Conservation (phyloP, 2,888 invertebrate genomes). For the Drosophila atripex region DNA sequence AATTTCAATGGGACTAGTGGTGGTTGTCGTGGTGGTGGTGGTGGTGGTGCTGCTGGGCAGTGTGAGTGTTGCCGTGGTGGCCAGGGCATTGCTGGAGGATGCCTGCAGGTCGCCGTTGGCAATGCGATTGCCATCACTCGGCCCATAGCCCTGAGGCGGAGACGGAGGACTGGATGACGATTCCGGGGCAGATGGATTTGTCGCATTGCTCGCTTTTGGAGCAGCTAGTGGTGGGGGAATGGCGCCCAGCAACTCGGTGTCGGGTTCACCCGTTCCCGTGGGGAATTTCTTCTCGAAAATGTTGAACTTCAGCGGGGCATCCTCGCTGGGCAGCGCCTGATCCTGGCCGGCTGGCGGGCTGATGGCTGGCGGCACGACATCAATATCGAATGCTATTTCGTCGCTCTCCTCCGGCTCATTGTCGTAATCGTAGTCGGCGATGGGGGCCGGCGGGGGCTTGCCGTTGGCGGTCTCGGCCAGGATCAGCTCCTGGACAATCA, state of each 20-base stretch:
- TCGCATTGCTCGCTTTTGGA: slow-evolving; percentile 9
- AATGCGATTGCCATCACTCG: slow-evolving; percentile 38
- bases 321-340: slow-evolving; percentile 70
- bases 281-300: slow-evolving; percentile 81
- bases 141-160: slow-evolving; percentile 6
- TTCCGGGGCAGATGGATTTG: slow-evolving; percentile 8
- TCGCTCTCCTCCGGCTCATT: slow-evolving; percentile 75
- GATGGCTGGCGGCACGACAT: slow-evolving; percentile 3
- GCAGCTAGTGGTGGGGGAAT: neutral
- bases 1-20: slow-evolving; percentile 31
- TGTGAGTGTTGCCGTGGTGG: slow-evolving; percentile 49
- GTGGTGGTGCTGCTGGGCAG: slow-evolving; percentile 23
- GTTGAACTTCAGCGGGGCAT: slow-evolving; percentile 83
- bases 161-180: slow-evolving; percentile 31
- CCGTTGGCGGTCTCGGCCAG: slow-evolving; percentile 30
- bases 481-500: slow-evolving; percentile 73
- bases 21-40: slow-evolving; percentile 28
- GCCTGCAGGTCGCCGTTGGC: slow-evolving; percentile 51
- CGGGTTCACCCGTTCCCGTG: slow-evolving; percentile 52
- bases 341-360: slow-evolving; percentile 44
- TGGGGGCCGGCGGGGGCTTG: slow-evolving; percentile 21
- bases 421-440: slow-evolving; percentile 70
- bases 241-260: slow-evolving; percentile 19
- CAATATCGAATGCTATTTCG: slow-evolving; percentile 38
- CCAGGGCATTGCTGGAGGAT: slow-evolving; percentile 50